phyloP scores from a whole-genome alignment of 35 echinoderm and acorn worm species.

The Heliocidaris erythrogramma region DNA sequence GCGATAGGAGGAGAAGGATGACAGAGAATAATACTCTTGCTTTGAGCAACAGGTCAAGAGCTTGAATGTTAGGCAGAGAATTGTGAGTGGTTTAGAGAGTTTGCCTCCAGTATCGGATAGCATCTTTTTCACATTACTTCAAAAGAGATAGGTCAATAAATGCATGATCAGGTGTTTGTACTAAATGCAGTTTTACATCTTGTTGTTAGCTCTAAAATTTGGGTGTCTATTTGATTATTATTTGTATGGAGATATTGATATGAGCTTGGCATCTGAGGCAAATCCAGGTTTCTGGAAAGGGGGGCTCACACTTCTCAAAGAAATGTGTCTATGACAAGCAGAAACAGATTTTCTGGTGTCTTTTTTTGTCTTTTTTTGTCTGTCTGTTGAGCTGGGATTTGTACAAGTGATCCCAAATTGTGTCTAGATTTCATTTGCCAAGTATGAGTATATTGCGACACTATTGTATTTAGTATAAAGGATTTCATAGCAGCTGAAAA shows the following conservation, averaged over 20 bases:
- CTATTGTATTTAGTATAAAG: not conserved
- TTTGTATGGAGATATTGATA: not conserved
- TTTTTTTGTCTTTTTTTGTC: too few species aligned
- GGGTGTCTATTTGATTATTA: not conserved
- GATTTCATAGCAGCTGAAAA: not conserved
- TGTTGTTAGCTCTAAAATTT: not conserved
- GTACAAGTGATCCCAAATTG: not conserved
- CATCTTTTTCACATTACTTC: not conserved
- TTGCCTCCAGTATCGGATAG: not conserved
- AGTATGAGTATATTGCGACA: not conserved
- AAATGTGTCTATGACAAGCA: too few species aligned
- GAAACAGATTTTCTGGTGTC: too few species aligned
- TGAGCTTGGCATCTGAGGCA: too few species aligned
- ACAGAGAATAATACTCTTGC: not conserved
- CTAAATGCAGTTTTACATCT: not conserved
- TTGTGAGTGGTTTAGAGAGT: not conserved
- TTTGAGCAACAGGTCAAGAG: not conserved
- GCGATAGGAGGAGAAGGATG: not conserved
- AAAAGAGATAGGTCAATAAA: not conserved
- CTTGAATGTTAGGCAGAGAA: not conserved
- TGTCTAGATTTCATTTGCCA: not conserved
- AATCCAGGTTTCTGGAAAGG: too few species aligned
- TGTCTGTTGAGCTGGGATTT: not conserved
- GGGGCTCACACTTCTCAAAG: too few species aligned
- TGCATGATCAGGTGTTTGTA: not conserved